These are phyloP conservation scores for Brachirus orientalis DNA, from an alignment of 2,113 vertebrate species.

Conservation along the genomic window DNA sequence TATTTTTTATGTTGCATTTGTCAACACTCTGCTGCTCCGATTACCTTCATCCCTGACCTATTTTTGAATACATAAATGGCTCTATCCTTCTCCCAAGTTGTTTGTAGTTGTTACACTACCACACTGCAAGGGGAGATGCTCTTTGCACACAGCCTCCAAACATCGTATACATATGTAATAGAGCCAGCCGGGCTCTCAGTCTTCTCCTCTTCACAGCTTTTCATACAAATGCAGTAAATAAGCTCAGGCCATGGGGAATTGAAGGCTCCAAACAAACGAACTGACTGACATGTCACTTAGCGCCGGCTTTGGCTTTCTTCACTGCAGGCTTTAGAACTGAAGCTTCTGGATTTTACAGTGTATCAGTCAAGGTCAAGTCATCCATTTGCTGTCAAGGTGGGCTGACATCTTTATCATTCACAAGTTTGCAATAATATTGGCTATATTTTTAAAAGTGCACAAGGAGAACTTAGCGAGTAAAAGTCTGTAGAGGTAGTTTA, in stretches of 20 bases:
- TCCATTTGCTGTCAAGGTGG: slow-evolving; percentile 57
- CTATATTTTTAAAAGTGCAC: slow-evolving; percentile 18
- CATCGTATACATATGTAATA: slow-evolving; percentile 81
- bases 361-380: slow-evolving; percentile 39
- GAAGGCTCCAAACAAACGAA: slow-evolving; percentile 76
- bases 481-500: not conserved
- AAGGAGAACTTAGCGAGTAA: slow-evolving; percentile 1
- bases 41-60: slow-evolving; percentile 76
- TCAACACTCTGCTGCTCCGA: slow-evolving; percentile 64
- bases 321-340: slow-evolving; percentile 66
- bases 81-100: slow-evolving; percentile 62
- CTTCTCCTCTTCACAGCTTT: slow-evolving; percentile 72
- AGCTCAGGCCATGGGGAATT: slow-evolving; percentile 72
- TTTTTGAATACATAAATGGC: slow-evolving; percentile 76
- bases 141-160: slow-evolving; percentile 67
- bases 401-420: slow-evolving; percentile 59
- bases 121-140: slow-evolving; percentile 53
- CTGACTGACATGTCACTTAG: slow-evolving; percentile 80
- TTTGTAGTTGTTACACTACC: slow-evolving; percentile 61
- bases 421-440: slow-evolving; percentile 16
- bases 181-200: slow-evolving; percentile 65
- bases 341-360: slow-evolving; percentile 47
- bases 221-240: slow-evolving; percentile 84
- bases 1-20: slow-evolving; percentile 44
- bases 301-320: slow-evolving; percentile 71